A percentile compares a stretch with the other conserved stretches of the same genome.
phyloP scores from a whole-genome alignment of 2,888 invertebrate species.

The Thysanoteuthis rhombus region DNA sequence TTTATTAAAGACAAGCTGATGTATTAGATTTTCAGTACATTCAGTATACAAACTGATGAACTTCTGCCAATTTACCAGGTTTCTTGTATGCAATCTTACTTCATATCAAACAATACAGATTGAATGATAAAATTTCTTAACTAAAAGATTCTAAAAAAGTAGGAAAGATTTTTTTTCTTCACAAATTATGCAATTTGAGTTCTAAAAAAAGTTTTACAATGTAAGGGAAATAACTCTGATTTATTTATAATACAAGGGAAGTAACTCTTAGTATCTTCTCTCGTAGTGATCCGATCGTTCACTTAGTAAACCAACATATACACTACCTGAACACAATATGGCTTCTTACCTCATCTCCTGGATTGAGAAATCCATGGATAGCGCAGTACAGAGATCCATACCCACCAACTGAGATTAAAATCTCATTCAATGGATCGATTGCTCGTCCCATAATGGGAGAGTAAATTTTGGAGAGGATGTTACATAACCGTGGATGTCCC shows the following conservation, averaged over 20 bases:
- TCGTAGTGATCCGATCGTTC: neutral
- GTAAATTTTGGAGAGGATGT: conserved; percentile 85
- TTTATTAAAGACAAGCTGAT: no score
- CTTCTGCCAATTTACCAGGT: no score
- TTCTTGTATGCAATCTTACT: no score
- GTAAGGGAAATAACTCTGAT: no score
- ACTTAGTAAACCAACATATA: neutral
- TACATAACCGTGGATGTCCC: conserved; percentile 91
- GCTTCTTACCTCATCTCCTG: conserved; percentile 73
- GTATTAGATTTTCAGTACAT: no score
- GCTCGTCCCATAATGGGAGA: conserved; percentile 79
- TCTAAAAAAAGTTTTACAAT: no score
- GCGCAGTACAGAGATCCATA: conserved; percentile 91
- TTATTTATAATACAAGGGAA: neutral
- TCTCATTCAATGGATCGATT: conserved; percentile 86
- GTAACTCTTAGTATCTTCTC: neutral
- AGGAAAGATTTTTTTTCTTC: no score
- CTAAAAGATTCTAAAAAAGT: no score
- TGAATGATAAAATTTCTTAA: neutral
- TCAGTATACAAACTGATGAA: no score
- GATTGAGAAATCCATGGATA: conserved; percentile 86
- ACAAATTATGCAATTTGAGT: no score
- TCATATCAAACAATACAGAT: neutral
- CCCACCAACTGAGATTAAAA: conserved; percentile 90
- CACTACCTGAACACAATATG: no score